Conservation (phyloP, 2,113 vertebrate species). For the Amphilophus citrinellus region DNA sequence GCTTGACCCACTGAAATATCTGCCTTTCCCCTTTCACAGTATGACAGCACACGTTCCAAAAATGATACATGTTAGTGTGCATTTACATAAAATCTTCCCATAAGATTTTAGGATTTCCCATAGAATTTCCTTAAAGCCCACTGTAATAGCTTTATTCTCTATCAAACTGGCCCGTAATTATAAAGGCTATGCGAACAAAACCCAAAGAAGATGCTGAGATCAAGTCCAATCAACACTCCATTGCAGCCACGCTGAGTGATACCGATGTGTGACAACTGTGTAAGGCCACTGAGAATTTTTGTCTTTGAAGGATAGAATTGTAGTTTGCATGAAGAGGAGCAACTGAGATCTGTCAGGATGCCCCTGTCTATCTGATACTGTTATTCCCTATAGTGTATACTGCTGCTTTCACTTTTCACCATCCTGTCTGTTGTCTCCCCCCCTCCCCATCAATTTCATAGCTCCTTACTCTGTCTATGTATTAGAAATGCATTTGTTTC, state of each 20-base stretch:
- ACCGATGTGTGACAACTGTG: constrained; percentile 54
- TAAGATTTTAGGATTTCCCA: neutral
- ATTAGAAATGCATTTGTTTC: neutral
- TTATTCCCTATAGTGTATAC: constrained; percentile 28
- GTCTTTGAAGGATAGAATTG: constrained; percentile 25
- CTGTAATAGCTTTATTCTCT: constrained; percentile 33
- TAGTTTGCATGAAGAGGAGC: constrained; percentile 34
- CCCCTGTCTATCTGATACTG: constrained; percentile 16
- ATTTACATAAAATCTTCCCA: neutral
- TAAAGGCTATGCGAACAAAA: constrained; percentile 29
- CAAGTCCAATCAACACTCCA: constrained; percentile 55
- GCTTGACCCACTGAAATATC: neutral
- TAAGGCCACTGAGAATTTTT: constrained; percentile 38
- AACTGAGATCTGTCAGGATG: constrained; percentile 22
- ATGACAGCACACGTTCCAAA: neutral
- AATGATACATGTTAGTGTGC: neutral
- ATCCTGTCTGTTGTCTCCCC: neutral
- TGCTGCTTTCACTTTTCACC: neutral
- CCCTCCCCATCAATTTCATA: neutral
- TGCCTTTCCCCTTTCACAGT: neutral
- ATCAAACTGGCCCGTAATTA: constrained; percentile 32
- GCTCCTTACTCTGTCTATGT: neutral
- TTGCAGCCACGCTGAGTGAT: constrained; percentile 40
- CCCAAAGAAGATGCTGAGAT: constrained; percentile 43
- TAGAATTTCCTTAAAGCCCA: neutral